Base-by-base conservation (phyloP, 2,888 invertebrate species). In the Nebria brevicollis region DNA sequence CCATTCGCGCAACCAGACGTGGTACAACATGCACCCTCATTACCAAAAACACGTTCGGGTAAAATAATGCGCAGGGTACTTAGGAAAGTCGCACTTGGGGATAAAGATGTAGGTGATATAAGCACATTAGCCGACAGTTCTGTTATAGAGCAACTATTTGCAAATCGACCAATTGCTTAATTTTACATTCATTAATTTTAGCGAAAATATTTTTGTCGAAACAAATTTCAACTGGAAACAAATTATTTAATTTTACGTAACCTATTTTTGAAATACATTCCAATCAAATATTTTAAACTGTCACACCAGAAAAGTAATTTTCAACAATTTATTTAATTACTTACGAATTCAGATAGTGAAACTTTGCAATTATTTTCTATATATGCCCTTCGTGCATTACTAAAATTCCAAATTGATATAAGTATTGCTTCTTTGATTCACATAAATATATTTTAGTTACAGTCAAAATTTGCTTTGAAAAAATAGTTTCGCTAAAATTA, bases 1-100 rank as follows among this genome's bases (percentile, higher is more conserved):
- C 96, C 98, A 0, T 98, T 99, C 88, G 99, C 99, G 0, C 94
- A 95, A 85, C 99, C 99, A 0, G 99, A 99, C 88, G 93, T 95
- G 65, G 94, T 99, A 82, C 99, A 99, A 85, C 93, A 96, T 88
- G 98, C 98, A 0, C 97, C 98, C 0, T 96, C 95, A 0, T 90
- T 99, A 83, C 99, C 99, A 0, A 98, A 99, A 90, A 98, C 98
- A 0, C 92, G 98, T 74, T 98, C 98, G 0, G 99, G 99, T 1
- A 99, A 99, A 90, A 98, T 99, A 83, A 98, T 99, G 97, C 93
- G 99, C 82, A 92, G 99, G 83, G 95, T 99, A 82, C 90, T 99
- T 83, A 92, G 98, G 83, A 98, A 98, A 90, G 94, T 99, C 13
- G 98, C 99, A 0, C 90, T 95, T 1, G 96, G 96, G 66, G 98